Evolutionary conservation across 2,888 invertebrate genomes (phyloP).

Genomic region (Pogonocherus hispidulus): DNA sequence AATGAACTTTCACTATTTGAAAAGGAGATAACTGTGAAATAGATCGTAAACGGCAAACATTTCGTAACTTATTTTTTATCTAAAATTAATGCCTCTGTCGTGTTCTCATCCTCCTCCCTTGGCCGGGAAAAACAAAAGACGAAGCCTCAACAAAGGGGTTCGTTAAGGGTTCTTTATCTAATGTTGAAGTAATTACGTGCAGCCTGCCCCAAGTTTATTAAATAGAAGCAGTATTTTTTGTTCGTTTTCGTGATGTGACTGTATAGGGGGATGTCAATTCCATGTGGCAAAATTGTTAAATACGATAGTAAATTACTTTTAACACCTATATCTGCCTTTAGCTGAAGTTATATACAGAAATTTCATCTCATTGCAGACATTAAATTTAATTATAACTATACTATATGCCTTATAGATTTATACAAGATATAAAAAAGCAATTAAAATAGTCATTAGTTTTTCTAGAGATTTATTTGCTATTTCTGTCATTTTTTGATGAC

Average conservation of each 20-base stretch:
- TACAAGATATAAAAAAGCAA: too few relatives aligned
- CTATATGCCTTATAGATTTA: too few relatives aligned
- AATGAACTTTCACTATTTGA: too few relatives aligned
- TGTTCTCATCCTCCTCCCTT: background rate
- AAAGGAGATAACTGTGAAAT: too few relatives aligned
- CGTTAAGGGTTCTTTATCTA: background rate
- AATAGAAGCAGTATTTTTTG: background rate
- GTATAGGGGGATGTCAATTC: background rate
- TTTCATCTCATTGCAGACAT: too few relatives aligned
- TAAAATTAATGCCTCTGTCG: background rate
- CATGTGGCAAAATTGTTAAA: background rate
- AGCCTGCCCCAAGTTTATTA: background rate
- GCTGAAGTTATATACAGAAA: too few relatives aligned
- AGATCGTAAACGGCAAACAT: background rate
- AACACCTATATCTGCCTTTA: too few relatives aligned
- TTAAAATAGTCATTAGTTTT: too few relatives aligned
- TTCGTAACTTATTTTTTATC: background rate
- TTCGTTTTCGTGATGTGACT: background rate
- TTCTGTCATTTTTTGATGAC: too few relatives aligned
- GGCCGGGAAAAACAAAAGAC: background rate
- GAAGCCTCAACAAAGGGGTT: background rate
- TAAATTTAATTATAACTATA: too few relatives aligned
- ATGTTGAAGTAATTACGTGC: background rate
- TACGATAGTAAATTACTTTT: background rate
- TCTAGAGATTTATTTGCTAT: too few relatives aligned